Evolutionary conservation across 1,140 invertebrate species (phyloP).

Genomic region (honey bee (Apis mellifera)): Amel_HAv3.1 CM009936.2:2379501-2380000

Average conservation of each 20-base stretch:
- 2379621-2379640: background rate
- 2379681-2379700: background rate
- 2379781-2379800: background rate
- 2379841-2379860: background rate
- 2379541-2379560: no score
- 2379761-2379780: background rate
- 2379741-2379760: slow-evolving; percentile 23
- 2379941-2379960: background rate
- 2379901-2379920: no score
- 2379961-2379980: no score
- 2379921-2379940: background rate
- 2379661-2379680: background rate
- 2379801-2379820: background rate
- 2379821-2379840: background rate
- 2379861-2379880: background rate
- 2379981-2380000: no score
- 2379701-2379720: background rate
- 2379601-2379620: background rate
- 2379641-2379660: background rate
- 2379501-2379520: background rate
- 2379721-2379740: background rate
- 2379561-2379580: no score
- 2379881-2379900: background rate
- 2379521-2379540: no score
- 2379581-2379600: background rate